Base-by-base conservation (phyloP, 1,140 invertebrate species). In the Mesaphorura yosii region DNA sequence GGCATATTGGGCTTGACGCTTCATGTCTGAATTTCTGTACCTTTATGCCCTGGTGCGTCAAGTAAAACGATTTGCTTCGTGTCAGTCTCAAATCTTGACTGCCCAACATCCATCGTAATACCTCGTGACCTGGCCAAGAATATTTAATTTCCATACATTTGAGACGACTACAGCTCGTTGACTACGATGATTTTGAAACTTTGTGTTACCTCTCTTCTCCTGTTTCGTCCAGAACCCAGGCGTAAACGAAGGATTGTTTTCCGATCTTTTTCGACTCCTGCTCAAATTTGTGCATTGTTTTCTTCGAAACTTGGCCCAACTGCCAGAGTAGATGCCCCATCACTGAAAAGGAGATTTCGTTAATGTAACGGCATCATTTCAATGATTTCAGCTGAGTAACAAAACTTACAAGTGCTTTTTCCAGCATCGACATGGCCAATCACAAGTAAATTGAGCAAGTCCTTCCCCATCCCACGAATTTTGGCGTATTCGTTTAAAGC, bases 371-470 rank as follows among this genome's bases (percentile, higher is more conserved):
- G n/a, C n/a, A n/a, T n/a, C n/a, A n/a, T n/a, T n/a, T n/a, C n/a
- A n/a, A n/a, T n/a, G n/a, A n/a, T n/a, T n/a, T n/a, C n/a, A n/a
- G n/a, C n/a, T n/a, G n/a, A n/a, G n/a, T n/a, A n/a, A n/a, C n/a
- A n/a, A n/a, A n/a, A n/a, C n/a, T n/a, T n/a, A n/a, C n/a, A n/a
- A n/a, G 95, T 99, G 66, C 90, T 95, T 73, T 99, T 99, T 0
- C 96, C 96, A 55, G 94, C 94, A 76, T 99, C 96, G 3, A 99
- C 96, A 76, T 99, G 95, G 39, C 96, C 96, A 64, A 95, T 89
- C 1, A 96, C 89, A 59, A 98, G 87, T 68, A 98, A 78, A 68
- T 96, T 91, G 39, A 98, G 74, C 62, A 90, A 81, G 44, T 86
- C 82, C 64, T 96, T 95, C 12, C 58, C 66, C 52, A 68, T 62